A percentile compares a stretch with the other conserved stretches of the same genome.
Conservation (phyloP, 2,113 vertebrate species). For the Perognathus longimembris region DNA sequence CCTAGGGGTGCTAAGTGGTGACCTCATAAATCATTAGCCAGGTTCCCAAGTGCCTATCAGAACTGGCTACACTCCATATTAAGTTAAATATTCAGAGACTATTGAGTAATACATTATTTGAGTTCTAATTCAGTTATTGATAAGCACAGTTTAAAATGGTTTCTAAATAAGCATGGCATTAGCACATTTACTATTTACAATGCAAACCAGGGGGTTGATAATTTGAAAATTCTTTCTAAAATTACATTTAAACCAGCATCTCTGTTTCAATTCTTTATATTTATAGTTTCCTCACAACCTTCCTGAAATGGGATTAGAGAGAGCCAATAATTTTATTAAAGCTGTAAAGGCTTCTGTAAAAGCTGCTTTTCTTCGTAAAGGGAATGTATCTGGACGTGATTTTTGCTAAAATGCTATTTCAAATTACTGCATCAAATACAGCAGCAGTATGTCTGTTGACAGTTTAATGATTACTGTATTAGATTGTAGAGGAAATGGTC, state of each 20-base stretch:
- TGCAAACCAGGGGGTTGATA: conserved; percentile 79
- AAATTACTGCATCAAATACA: conserved; percentile 89
- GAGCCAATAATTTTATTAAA: conserved; percentile 82
- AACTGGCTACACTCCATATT: conserved; percentile 80
- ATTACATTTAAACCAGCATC: conserved; percentile 75
- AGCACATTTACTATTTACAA: conserved; percentile 77
- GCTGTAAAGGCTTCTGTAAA: conserved; percentile 76
- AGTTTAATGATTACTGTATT: conserved; percentile 90
- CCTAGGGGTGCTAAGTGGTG: conserved; percentile 81
- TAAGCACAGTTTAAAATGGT: conserved; percentile 79
- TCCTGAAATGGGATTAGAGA: conserved; percentile 82
- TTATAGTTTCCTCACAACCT: conserved; percentile 80
- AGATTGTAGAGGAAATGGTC: conserved; percentile 86
- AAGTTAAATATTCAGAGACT: conserved; percentile 82
- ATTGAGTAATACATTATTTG: conserved; percentile 81
- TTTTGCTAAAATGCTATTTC: conserved; percentile 88
- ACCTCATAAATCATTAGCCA: conserved; percentile 86
- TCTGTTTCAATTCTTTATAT: conserved; percentile 72
- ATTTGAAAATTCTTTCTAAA: conserved; percentile 80
- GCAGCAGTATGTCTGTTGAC: conserved; percentile 87
- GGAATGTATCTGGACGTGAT: conserved; percentile 88
- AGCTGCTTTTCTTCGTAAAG: conserved; percentile 77
- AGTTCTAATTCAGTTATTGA: conserved; percentile 84
- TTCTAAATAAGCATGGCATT: conserved; percentile 85
- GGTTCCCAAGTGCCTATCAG: conserved; percentile 81